Conservation (phyloP, 2,113 vertebrate genomes). For the Furnarius figulus region DNA sequence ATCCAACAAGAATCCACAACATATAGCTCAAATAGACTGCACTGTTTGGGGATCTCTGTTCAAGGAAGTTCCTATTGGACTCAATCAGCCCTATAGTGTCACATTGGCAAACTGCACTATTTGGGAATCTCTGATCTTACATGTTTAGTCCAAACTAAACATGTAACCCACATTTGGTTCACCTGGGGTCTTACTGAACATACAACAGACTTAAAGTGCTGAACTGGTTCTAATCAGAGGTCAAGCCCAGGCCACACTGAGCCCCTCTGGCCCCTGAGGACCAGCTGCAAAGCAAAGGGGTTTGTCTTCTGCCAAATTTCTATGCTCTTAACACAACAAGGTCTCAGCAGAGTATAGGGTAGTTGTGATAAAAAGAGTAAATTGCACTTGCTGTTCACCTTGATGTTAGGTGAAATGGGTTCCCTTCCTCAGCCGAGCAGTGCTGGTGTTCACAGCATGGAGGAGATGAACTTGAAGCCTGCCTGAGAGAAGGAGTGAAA, state of each 20-base stretch:
- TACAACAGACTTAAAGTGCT: not conserved
- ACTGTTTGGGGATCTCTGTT: not conserved
- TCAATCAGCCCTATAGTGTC: no score
- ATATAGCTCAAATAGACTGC: not conserved
- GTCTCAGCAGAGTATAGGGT: rapidly evolving
- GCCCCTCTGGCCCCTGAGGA: not conserved
- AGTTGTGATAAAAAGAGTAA: not conserved
- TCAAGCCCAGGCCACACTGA: not conserved
- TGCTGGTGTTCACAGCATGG: not conserved
- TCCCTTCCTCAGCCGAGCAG: not conserved
- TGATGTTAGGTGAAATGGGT: not conserved
- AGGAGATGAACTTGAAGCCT: not conserved
- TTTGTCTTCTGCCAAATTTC: not conserved
- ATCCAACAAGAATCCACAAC: not conserved
- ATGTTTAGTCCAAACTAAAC: not conserved
- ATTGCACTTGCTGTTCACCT: not conserved
- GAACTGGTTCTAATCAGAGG: not conserved
- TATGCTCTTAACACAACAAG: not conserved
- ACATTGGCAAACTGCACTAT: not conserved
- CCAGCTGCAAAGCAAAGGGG: not conserved
- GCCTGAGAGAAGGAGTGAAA: not conserved
- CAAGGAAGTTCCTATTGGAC: not conserved
- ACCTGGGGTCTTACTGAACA: not conserved
- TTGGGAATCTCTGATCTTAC: not conserved
- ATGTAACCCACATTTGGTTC: not conserved